These are phyloP conservation scores for Erpornis zantholeuca DNA, from an alignment of 2,113 vertebrate genomes.

Conservation along the genomic window DNA sequence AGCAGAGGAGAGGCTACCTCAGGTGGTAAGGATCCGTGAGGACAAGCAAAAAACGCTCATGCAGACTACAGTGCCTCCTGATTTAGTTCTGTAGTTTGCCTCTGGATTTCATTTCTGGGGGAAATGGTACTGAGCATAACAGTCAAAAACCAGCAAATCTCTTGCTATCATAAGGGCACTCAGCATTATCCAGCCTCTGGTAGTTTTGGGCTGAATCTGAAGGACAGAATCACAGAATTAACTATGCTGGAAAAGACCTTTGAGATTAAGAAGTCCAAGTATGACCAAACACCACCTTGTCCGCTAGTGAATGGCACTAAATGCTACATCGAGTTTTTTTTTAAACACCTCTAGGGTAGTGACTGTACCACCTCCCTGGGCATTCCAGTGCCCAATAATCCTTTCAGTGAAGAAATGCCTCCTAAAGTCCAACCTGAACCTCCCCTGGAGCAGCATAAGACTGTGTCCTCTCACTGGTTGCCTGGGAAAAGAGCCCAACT, in stretches of 20 bases:
- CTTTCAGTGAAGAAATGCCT: neutral
- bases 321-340: neutral
- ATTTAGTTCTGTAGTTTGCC: neutral
- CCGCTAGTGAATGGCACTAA: neutral
- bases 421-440: neutral
- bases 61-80: neutral
- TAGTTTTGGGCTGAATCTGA: neutral
- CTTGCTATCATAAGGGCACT: neutral
- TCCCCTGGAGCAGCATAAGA: neutral
- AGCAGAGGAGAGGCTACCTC: neutral
- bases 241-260: neutral
- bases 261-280: neutral
- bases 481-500: neutral
- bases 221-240: neutral
- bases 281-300: neutral
- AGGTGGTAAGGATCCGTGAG: neutral
- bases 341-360: neutral
- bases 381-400: neutral
- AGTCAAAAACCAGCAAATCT: neutral
- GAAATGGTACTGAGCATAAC: neutral
- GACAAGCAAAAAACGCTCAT: accelerated
- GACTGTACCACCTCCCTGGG: neutral
- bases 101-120: neutral
- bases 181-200: neutral
- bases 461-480: neutral